Evolutionary conservation across 2,888 invertebrate genomes (phyloP).

Genomic region (Lithophane leautieri): DNA sequence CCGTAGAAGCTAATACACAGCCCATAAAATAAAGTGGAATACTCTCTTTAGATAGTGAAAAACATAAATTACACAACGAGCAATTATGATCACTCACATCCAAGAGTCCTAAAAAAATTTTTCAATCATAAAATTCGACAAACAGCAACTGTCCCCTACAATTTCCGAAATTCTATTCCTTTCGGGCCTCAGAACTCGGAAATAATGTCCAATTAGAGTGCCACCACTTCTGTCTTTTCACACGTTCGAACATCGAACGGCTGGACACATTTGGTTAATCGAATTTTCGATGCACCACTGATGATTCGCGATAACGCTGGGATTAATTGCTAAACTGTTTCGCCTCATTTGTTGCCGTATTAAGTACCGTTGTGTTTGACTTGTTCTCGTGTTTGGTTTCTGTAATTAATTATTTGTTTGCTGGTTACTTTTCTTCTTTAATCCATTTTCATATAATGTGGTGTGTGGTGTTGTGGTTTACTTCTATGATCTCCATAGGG

Average conservation of each 20-base stretch:
- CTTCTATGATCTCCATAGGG: not conserved
- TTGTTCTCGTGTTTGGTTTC: constrained; percentile 17
- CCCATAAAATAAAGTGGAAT: not conserved
- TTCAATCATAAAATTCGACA: constrained; percentile 32
- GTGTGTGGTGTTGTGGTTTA: not conserved
- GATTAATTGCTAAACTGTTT: constrained; percentile 61
- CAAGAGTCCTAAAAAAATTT: constrained; percentile 24
- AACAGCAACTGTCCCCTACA: constrained; percentile 8
- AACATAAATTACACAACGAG: not conserved
- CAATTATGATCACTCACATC: not conserved
- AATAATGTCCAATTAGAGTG: constrained; percentile 47
- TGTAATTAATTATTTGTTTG: constrained; percentile 12
- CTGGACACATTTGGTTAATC: constrained; percentile 54
- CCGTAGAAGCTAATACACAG: not conserved
- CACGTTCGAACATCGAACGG: constrained; percentile 36
- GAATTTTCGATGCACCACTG: constrained; percentile 49
- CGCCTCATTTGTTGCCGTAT: constrained; percentile 24
- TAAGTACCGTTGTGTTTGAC: constrained; percentile 28
- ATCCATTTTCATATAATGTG: not conserved
- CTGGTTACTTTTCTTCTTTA: not conserved
- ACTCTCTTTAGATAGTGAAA: not conserved
- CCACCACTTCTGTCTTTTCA: constrained; percentile 44
- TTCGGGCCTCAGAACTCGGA: constrained; percentile 3
- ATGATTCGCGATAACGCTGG: constrained; percentile 37
- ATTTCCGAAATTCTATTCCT: constrained; percentile 29